A percentile compares a stretch with the other conserved stretches of the same genome.
These are phyloP conservation scores for Madoqua kirkii DNA, from an alignment of 2,113 vertebrate species.

Conservation along the genomic window DNA sequence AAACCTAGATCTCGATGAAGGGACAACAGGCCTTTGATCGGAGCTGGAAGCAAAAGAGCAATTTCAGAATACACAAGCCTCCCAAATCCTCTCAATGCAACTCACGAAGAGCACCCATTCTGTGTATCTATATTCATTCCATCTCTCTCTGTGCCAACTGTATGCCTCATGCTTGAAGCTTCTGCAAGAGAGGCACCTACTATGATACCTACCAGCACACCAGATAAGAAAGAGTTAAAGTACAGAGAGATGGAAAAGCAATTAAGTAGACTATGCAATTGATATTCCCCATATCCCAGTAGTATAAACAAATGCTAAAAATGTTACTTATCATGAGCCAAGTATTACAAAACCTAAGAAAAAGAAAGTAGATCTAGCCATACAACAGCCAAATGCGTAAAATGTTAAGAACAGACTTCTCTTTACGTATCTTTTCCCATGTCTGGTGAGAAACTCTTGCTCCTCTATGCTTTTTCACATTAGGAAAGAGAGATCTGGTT, in stretches of 20 bases:
- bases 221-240: not conserved
- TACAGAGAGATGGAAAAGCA: not conserved
- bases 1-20: slow-evolving; percentile 85
- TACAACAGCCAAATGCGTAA: not conserved
- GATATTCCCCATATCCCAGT: not conserved
- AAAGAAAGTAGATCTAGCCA: not conserved
- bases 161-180: not conserved
- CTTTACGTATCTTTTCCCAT: not conserved
- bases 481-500: not conserved
- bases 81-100: not conserved
- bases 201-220: not conserved
- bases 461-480: not conserved
- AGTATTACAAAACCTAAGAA: slow-evolving; percentile 39
- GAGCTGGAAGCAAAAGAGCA: slow-evolving; percentile 77
- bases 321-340: slow-evolving; percentile 18
- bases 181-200: not conserved
- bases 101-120: not conserved
- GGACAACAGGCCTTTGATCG: slow-evolving; percentile 82
- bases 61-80: not conserved
- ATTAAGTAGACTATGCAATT: not conserved
- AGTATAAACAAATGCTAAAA: not conserved
- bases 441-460: not conserved
- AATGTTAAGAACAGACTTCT: not conserved
- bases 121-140: accelerated
- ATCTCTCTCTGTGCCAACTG: not conserved